Conservation (phyloP, 2,797 vertebrate genomes). For the Sylvilagus floridanus region DNA sequence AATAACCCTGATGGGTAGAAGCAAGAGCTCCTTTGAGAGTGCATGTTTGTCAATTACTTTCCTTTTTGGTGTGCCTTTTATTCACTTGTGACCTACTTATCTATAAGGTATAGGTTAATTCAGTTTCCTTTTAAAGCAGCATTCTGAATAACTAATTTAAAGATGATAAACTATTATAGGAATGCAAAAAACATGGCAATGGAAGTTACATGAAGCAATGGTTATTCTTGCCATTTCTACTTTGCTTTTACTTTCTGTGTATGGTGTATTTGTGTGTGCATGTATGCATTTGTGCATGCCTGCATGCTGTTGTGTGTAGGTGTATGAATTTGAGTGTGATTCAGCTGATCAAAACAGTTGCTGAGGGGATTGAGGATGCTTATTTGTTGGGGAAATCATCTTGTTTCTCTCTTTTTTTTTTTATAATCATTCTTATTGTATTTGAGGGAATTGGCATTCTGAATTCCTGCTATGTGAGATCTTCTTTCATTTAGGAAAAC, state of each 20-base stretch:
- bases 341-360: neutral
- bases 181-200: constrained; percentile 17
- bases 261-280: neutral
- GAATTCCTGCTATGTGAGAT: neutral
- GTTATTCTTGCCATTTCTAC: neutral
- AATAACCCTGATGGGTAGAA: neutral
- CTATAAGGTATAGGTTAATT: neutral
- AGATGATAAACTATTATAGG: neutral
- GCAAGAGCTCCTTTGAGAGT: neutral
- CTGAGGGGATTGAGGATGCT: neutral
- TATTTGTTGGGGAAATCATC: neutral
- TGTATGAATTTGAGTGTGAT: neutral
- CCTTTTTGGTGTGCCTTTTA: neutral
- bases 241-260: neutral
- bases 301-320: neutral
- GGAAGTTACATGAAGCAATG: neutral
- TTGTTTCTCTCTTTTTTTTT: neutral
- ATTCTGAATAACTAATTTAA: constrained; percentile 47
- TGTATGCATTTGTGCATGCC: neutral
- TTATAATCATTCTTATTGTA: too few relatives aligned
- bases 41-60: neutral
- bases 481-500: constrained; percentile 36
- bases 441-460: neutral
- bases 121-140: constrained; percentile 45
- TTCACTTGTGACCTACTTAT: constrained; percentile 30